phyloP scores from a whole-genome alignment of 2,797 vertebrate species.

The Pseudopleuronectes americanus region DNA sequence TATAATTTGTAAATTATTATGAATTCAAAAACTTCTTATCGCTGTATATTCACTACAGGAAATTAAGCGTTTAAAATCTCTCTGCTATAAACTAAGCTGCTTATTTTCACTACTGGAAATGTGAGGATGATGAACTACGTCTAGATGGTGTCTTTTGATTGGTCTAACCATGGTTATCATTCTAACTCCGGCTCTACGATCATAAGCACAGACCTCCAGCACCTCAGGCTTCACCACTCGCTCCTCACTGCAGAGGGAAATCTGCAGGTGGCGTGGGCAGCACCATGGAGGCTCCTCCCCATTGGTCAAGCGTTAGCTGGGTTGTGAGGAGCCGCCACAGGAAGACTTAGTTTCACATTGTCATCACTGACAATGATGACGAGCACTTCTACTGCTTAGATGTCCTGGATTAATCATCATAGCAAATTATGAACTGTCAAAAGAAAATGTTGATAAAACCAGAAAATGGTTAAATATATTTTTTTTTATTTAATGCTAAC shows the following conservation, averaged over 20 bases:
- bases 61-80: constrained; percentile 6
- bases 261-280: no score
- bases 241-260: not conserved
- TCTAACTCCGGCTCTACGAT: constrained; percentile 23
- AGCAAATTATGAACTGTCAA: not conserved
- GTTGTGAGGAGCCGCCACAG: not conserved
- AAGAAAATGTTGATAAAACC: not conserved
- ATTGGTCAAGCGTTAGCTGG: not conserved
- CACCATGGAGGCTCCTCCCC: no score
- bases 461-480: not conserved
- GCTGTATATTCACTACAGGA: constrained; percentile 29
- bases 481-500: no score
- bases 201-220: constrained; percentile 24
- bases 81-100: constrained; percentile 35
- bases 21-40: constrained; percentile 25
- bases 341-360: not conserved
- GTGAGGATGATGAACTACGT: constrained; percentile 18
- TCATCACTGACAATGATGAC: not conserved
- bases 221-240: not conserved
- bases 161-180: constrained; percentile 13
- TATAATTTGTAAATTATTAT: constrained; percentile 56
- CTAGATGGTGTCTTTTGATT: constrained; percentile 27
- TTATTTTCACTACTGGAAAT: constrained; percentile 40
- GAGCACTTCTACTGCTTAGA: not conserved
- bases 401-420: not conserved